Base-by-base conservation (phyloP, 2,888 invertebrate genomes). In the Matsumyia berberina region DNA sequence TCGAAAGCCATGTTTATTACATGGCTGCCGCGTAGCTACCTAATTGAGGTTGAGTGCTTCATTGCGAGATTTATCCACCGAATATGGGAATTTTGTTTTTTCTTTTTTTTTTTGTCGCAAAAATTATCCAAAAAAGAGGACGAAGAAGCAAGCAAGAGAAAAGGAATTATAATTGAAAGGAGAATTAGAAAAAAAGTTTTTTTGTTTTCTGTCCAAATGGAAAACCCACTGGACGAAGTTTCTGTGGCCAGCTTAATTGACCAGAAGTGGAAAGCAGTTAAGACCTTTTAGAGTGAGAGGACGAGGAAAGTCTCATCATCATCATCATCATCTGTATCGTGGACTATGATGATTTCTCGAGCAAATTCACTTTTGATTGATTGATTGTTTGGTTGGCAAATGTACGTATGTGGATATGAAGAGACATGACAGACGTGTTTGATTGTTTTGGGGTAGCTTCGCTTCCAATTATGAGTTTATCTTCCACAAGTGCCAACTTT, bases 1-100 rank as follows among this genome's bases (percentile, higher is more conserved):
- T 66, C 17, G 58, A 73, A 79, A 72, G 79, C 51, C 72, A 73
- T 51, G 58, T 72, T 73, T 66, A 78, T 57, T 72, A 57, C 19
- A 24, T 24, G 4, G 2, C 24, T 4, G 4, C 24, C 24, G 55
- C 46, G 8, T 55, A 49, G 35, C 35, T 58, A 29, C 46, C 64
- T 49, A 64, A 49, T 64, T 64, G 64, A 12, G 35, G 17, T 35
- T 49, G 46, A 12, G 44, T 17, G 44, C 44, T 33, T 46, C n/a
- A 33, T 46, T 17, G 44, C n/a, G 4, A 5, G 24, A 49, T 49
- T 35, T 35, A 49, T 19, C 1, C 46, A 49, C 7, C 62, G 19
- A 33, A 35, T 24, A 42, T 31, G 42, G 39, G 12, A 12, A 1
- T 53, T 53, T 53, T 3, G 1, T 4, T 6, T 31, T 53, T 31